Base-by-base conservation (phyloP, 2,113 vertebrate genomes). In the Ciconia stormi region DNA sequence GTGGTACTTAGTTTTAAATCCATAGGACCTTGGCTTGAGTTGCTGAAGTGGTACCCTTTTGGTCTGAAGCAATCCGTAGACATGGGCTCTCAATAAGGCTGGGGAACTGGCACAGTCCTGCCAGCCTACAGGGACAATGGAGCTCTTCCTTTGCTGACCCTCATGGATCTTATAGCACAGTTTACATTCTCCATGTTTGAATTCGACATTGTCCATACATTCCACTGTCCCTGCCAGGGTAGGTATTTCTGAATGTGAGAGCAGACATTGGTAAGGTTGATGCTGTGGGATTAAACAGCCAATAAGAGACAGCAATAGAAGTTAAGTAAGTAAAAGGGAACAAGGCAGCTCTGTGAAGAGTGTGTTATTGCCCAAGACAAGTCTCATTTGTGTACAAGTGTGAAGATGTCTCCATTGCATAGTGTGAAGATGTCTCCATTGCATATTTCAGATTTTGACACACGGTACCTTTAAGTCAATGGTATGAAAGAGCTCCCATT, bases 141-240 rank as follows among this genome's bases (percentile, higher is more conserved):
- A 74, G 25, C 5, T 36, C 42, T 92, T 88, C 58, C 38, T 78
- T 76, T 74, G 23, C 82, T 81, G 59, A 3, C 16, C 16, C 50
- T 90, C 52, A 36, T 0, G 4, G 56, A 10, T 36, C 56, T 80
- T 49, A 30, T 1, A 62, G 30, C 32, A 66, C 11, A 18, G 38
- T 58, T 88, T 66, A 8, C 19, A 29, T 82, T 71, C 32, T 81
- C 36, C 0, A 0, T 80, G 23, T 78, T 58, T 77, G 72, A 91
- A 29, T 62, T 81, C 4, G 7, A 1, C 8, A 6, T 38, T 0
- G 0, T 42, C 50, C 14, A 18, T 16, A 6, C 25, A 9, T 71
- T 78, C 25, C 34, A 47, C n/a, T 63, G 21, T 29, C 52, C 13
- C 44, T 80, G 62, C 22, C 2, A 2, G 26, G 9, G 32, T 12